Evolutionary conservation across 2,888 invertebrate genomes (phyloP).

Genomic region (Limnephilus rhombicus): DNA sequence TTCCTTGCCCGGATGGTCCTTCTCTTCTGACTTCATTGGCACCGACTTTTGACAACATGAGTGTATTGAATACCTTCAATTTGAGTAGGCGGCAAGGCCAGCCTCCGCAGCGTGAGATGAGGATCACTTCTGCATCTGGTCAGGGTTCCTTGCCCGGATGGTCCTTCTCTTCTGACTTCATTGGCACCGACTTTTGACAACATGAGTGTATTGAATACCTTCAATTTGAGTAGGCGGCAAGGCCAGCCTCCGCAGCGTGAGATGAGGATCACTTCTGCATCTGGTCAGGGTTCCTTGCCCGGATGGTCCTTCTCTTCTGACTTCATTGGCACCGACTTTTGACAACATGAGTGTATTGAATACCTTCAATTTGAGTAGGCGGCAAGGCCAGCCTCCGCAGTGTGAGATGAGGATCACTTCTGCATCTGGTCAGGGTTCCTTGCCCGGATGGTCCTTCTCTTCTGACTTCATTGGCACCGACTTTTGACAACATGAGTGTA

Average conservation of each 20-base stretch:
- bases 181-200: too few species aligned
- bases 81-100: constrained; percentile 61
- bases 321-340: too few species aligned
- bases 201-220: constrained; percentile 37
- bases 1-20: constrained; percentile 69
- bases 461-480: constrained; percentile 31
- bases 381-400: constrained; percentile 56
- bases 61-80: constrained; percentile 54
- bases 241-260: constrained; percentile 67
- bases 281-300: constrained; percentile 72
- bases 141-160: constrained; percentile 71
- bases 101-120: constrained; percentile 69
- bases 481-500: too few species aligned
- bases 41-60: too few species aligned
- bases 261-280: constrained; percentile 75
- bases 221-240: constrained; percentile 62
- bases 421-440: constrained; percentile 73
- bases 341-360: too few species aligned
- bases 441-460: constrained; percentile 68
- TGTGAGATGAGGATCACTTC: constrained; percentile 75
- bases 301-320: constrained; percentile 64
- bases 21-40: constrained; percentile 53
- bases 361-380: constrained; percentile 62
- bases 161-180: constrained; percentile 56
- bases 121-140: constrained; percentile 75